Evolutionary conservation across 2,113 vertebrate genomes (phyloP), one percentile per base, ranked within the genome.

Genomic region (Heterotilapia buettikoferi): DNA sequence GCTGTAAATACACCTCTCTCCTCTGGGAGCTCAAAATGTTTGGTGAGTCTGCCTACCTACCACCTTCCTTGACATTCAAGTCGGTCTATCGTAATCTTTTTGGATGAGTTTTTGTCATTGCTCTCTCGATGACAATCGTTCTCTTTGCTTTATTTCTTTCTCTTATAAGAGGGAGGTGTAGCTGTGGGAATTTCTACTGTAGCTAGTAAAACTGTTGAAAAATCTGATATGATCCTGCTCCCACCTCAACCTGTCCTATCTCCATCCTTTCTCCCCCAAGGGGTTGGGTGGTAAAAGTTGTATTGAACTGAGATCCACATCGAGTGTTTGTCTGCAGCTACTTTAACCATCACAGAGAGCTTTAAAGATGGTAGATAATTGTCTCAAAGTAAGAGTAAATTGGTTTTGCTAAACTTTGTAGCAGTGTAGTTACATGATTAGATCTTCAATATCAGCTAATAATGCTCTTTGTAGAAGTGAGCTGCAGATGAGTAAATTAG

Each of bases 181-280:
- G 53, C 38, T 71, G 78, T 31, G 19, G 50, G 73, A 80, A 88
- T 80, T 80, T 76, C 78, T 24, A 47, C 33, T 33, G 52, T 52
- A 85, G 54, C 38, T 83, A 18, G 24, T 85, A 85, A 87, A 90
- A 80, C 79, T 33, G 57, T 52, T 87, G 31, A 86, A 88, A 90
- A 86, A 26, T 92, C 78, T 84, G 8, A n/a, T 52, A 83, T 47
- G 5, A 56, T 54, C 33, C 59, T 84, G 13, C 57, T 56, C 85
- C 85, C 9, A 26, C 86, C 26, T 61, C 36, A 76, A 29, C 43
- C 71, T 19, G 16, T 29, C 24, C 43, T 19, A 76, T 19, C 26
- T 40, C 38, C 71, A 45, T 26, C 9, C 43, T 24, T 7, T 36
- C 31, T 81, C 36, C 13, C 19, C 18, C 54, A 36, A 40, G 29